phyloP scores from a whole-genome alignment of 2,888 invertebrate species.

The Nasonovia ribisnigri region DNA sequence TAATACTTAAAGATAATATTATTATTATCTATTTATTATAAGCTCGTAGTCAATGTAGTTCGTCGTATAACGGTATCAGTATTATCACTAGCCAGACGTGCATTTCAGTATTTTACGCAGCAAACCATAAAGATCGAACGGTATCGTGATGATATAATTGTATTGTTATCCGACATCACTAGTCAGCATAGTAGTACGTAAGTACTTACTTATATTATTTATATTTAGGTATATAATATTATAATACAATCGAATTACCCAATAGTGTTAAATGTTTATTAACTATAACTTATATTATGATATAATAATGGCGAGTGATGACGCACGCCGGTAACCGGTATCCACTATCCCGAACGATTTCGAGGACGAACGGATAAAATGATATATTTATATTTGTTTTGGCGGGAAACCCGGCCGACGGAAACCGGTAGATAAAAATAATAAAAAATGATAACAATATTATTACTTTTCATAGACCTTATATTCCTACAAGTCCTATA shows the following conservation, averaged over 20 bases:
- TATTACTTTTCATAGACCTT: neutral
- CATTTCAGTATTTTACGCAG: conserved; percentile 13
- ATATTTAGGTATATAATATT: neutral
- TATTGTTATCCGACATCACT: neutral
- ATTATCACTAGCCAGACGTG: conserved; percentile 7
- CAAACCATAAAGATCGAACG: neutral
- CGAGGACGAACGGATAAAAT: neutral
- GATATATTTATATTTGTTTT: conserved; percentile 21
- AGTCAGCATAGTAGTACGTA: neutral
- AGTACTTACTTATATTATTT: neutral
- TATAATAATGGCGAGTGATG: neutral
- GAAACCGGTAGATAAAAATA: conserved; percentile 1
- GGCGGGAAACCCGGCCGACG: conserved; percentile 32
- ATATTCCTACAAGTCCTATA: neutral
- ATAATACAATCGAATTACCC: neutral
- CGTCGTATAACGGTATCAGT: neutral
- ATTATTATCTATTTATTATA: neutral
- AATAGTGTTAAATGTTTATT: neutral
- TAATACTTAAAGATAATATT: neutral
- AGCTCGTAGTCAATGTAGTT: neutral
- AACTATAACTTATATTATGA: neutral
- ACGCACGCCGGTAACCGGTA: neutral
- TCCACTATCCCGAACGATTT: neutral
- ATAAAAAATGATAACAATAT: neutral
- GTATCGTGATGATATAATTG: neutral